These are phyloP conservation scores for Leptopilina clavipes DNA, from an alignment of 1,140 invertebrate genomes.

Conservation along the genomic window DNA sequence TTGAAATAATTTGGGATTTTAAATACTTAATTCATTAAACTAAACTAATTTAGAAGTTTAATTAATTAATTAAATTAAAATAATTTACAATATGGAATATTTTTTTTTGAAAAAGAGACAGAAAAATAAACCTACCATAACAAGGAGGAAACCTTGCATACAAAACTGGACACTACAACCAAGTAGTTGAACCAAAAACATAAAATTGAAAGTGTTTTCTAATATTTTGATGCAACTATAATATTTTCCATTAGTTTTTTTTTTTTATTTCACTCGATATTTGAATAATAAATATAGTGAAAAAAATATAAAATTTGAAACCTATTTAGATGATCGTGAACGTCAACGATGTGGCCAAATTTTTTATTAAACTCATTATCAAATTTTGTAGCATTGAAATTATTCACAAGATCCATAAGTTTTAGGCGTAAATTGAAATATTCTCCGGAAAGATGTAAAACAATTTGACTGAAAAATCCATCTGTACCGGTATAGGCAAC, in stretches of 20 bases:
- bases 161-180: background rate
- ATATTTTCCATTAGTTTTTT: background rate
- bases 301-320: background rate
- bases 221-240: background rate
- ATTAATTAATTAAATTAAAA: too few species aligned
- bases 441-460: constrained; percentile 35
- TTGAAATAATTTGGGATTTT: too few species aligned
- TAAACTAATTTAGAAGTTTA: too few species aligned
- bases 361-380: background rate
- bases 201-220: background rate
- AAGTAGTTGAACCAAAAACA: background rate
- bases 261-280: too few species aligned
- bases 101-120: background rate
- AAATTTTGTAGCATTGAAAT: background rate
- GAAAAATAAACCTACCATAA: background rate
- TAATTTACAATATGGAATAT: too few species aligned
- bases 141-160: background rate
- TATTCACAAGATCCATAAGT: constrained; percentile 27
- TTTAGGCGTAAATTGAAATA: background rate
- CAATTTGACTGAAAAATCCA: constrained; percentile 37
- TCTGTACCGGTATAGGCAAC: constrained; percentile 35
- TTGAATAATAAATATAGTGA: background rate
- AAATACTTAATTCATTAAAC: too few species aligned
- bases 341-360: background rate
- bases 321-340: background rate